Base-by-base conservation (phyloP, 2,888 invertebrate species). In the Orthonevra nobilis region DNA sequence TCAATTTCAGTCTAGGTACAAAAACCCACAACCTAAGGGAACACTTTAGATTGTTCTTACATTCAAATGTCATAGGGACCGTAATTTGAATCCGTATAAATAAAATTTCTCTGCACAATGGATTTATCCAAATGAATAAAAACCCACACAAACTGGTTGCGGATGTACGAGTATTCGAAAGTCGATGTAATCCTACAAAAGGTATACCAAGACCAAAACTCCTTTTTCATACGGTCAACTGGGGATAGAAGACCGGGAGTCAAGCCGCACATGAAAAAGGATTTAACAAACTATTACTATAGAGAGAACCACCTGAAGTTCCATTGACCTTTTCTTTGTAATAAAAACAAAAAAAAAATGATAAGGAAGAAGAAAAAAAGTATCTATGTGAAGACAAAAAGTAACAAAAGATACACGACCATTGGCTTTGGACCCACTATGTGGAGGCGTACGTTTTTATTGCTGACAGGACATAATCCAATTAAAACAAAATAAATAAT, bases 21-120 rank as follows among this genome's bases (percentile, higher is more conserved):
- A 44, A 23, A 14, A 6, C 4, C 19, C 15, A 12, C 9, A 2
- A 0, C 17, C 12, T 23, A 4, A 5, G 23, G 15, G 26, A 32
- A 40, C 23, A 15, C 20, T 19, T 52, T 44, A 23, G 28, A 46
- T 30, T 7, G 4, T 15, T 26, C 14, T 26, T n/a, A 56, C 42
- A 50, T 64, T 58, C 38, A 46, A 58, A 73, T 66, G 66, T 36
- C 50, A 40, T 58, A 23, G 28, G 26, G 20, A 50, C 30, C 60
- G 58, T 72, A 77, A 64, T 70, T 72, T 52, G 72, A 77, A 72
- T 77, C 72, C 77, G 40, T 72, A 72, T 72, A 72, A 77, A 77
- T 64, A 64, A 15, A 66, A 60, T 77, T 72, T 63, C 63, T 64
- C 15, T 38, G 56, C 56, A 70, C 64, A 77, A 77, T 44, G 40